Conservation (phyloP, 2,888 invertebrate genomes). For the Eupithecia subumbrata region DNA sequence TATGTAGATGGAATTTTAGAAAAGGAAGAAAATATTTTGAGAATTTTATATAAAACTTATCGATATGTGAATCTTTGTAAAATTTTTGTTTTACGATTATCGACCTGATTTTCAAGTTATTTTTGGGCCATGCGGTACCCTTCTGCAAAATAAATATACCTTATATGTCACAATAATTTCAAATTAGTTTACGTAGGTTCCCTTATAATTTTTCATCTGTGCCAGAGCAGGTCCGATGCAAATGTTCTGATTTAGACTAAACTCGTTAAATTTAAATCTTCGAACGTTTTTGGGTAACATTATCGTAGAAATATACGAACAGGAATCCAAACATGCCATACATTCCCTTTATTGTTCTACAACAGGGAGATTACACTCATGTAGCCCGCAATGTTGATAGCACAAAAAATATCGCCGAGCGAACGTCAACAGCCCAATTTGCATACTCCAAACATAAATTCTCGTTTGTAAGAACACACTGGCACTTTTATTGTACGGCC, state of each 20-base stretch:
- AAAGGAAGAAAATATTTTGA: constrained; percentile 3
- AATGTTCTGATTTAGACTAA: background rate
- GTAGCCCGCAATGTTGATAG: constrained; percentile 55
- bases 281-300: background rate
- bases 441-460: constrained; percentile 81
- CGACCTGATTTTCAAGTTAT: background rate
- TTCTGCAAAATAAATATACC: background rate
- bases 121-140: background rate
- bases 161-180: background rate
- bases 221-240: background rate
- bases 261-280: background rate
- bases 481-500: constrained; percentile 82
- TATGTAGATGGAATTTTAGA: constrained; percentile 10
- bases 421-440: constrained; percentile 74
- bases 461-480: constrained; percentile 82
- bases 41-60: background rate
- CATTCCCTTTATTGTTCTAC: constrained; percentile 59
- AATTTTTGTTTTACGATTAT: background rate
- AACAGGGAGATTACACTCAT: constrained; percentile 53
- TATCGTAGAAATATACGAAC: constrained; percentile 34
- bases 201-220: background rate
- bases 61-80: background rate
- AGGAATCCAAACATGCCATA: constrained; percentile 47
- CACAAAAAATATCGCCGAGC: constrained; percentile 58
- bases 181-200: background rate